These are phyloP conservation scores for Anguilla anguilla DNA, from an alignment of 2,797 vertebrate genomes.

Conservation along the genomic window DNA sequence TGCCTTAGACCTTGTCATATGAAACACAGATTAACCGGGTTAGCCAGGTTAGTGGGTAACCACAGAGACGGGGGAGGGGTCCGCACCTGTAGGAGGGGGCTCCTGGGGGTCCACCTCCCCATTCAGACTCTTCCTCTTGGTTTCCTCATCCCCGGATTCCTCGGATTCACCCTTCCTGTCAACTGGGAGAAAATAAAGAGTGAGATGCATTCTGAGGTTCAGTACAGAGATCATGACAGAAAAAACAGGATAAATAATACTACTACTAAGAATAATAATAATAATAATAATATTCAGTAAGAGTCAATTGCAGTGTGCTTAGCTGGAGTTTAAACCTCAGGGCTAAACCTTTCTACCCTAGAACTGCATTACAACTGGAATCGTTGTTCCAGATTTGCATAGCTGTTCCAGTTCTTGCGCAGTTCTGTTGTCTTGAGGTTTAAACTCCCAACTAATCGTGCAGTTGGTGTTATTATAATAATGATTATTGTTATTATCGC, in stretches of 20 bases:
- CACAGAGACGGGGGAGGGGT: not conserved
- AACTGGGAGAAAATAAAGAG: conserved; percentile 70
- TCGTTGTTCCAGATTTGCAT: too few relatives aligned
- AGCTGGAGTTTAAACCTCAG: not conserved
- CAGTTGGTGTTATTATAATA: not conserved
- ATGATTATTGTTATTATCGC: not conserved
- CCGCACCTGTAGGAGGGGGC: conserved; percentile 66
- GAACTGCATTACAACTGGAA: too few relatives aligned
- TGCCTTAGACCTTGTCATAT: not conserved
- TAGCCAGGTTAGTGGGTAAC: not conserved
- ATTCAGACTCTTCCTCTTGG: conserved; percentile 78
- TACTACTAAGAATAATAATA: too few relatives aligned
- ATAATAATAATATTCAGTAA: too few relatives aligned
- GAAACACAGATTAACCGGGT: not conserved
- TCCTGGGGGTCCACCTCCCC: conserved; percentile 79
- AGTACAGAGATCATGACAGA: not conserved
- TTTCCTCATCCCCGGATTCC: conserved; percentile 94
- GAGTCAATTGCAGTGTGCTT: too few relatives aligned
- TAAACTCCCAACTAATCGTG: too few relatives aligned
- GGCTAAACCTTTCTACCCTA: too few relatives aligned
- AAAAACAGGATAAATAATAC: not conserved
- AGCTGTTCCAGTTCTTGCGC: too few relatives aligned
- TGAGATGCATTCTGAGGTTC: not conserved
- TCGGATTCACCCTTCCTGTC: conserved; percentile 92
- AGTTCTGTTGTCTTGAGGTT: too few relatives aligned